Conservation (phyloP, 1,140 invertebrate genomes). For the Orius laevigatus region DNA sequence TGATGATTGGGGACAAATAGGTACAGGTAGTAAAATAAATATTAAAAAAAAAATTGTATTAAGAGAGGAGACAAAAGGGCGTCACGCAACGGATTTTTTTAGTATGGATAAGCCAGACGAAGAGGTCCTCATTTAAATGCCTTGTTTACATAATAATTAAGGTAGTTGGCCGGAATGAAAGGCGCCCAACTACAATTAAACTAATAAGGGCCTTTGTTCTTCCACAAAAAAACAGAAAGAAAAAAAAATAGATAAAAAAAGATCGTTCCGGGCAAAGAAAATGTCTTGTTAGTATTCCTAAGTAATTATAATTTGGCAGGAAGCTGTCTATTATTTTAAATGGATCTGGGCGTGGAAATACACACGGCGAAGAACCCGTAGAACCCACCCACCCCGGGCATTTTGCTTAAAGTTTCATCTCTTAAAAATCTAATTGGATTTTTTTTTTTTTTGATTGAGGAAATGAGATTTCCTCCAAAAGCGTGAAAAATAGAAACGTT, state of each 20-base stretch:
- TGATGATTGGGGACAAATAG: no score
- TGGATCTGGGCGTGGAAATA: constrained; percentile 7
- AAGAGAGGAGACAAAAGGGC: no score
- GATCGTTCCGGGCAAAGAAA: background rate
- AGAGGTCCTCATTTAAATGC: no score
- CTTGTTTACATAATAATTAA: constrained; percentile 11
- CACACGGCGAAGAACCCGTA: constrained; percentile 6
- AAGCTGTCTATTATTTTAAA: constrained; percentile 8
- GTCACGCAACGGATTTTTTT: no score
- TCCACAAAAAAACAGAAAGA: background rate
- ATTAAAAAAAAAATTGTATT: no score
- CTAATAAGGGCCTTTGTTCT: constrained; percentile 3
- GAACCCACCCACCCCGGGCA: constrained; percentile 4
- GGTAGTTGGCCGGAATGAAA: constrained; percentile 2
- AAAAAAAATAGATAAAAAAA: constrained; percentile 2
- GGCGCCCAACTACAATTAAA: constrained; percentile 8
- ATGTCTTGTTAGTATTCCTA: constrained; percentile 8
- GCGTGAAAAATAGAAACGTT: background rate
- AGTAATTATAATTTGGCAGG: constrained; percentile 11
- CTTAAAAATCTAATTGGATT: background rate
- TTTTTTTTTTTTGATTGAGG: background rate
- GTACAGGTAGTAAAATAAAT: no score
- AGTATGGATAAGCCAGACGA: no score
- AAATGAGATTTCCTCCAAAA: background rate
- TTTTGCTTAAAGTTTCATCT: background rate